Base-by-base conservation (phyloP, 2,888 invertebrate species). In the Gymnoscelis rufifasciata region DNA sequence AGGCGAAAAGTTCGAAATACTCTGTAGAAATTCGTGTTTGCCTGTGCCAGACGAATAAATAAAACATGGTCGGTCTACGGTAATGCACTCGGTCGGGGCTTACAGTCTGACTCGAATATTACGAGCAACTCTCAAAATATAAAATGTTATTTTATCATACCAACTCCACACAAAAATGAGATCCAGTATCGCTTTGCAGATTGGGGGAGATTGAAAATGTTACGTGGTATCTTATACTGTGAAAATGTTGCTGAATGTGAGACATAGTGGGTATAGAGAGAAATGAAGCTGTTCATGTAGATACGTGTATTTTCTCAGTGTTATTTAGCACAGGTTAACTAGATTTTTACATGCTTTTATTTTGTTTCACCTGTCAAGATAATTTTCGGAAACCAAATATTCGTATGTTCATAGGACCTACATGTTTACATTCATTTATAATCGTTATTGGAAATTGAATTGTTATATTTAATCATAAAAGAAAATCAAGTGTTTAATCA, bases 21-120 rank as follows among this genome's bases (percentile, higher is more conserved):
- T 3, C 15, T 36, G 11, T 1, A 10, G 13, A 1, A 11, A 28
- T 35, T 49, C 41, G 38, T 51, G 50, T 58, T 52, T 35, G 56
- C 42, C 51, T 46, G 47, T 51, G 47, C 56, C 72, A 74, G 71
- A 74, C 75, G 73, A 70, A 76, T 80, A 79, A 82, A 79, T 79
- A 79, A 82, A 80, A 80, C 75, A 59, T 59, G 56, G 56, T 55
- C 51, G 56, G 56, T 55, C 59, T 50, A 61, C 68, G 59, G 73
- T 81, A 83, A 82, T 81, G 81, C 78, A 79, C 73, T 72, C 61
- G 59, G 47, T 51, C 14, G 65, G 52, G 56, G 68, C 66, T 66
- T 66, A 64, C 62, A 57, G 62, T 59, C 57, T 52, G 49, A 52
- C 59, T 57, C 56, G 57, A 57, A 58, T 57, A 59, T 63, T 57